phyloP scores from a whole-genome alignment of 2,113 vertebrate species.

The Ciconia stormi region DNA sequence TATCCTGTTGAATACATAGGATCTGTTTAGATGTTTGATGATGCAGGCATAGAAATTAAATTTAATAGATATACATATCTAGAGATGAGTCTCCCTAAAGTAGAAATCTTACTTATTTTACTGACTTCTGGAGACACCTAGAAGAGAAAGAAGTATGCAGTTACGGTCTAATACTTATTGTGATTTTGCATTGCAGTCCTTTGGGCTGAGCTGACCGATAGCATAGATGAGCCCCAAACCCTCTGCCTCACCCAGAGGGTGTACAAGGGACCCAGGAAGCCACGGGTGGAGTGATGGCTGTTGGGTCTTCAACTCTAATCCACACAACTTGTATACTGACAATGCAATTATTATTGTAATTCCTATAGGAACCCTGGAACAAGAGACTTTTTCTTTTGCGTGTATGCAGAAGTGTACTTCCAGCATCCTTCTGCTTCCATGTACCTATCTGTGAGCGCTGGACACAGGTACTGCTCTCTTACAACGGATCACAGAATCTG shows the following conservation, averaged over 20 bases:
- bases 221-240: not conserved
- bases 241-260: not conserved
- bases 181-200: not conserved
- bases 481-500: not conserved
- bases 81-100: not conserved
- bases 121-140: not conserved
- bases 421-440: not conserved
- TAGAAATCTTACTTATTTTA: not conserved
- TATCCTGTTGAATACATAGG: not conserved
- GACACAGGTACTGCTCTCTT: not conserved
- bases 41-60: not conserved
- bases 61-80: not conserved
- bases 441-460: accelerated
- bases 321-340: not conserved
- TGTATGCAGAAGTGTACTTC: not conserved
- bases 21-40: not conserved
- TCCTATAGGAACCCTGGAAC: not conserved
- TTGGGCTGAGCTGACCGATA: not conserved
- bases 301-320: not conserved
- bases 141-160: not conserved
- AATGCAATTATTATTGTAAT: not conserved
- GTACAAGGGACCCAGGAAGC: not conserved
- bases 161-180: not conserved
- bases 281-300: not conserved
- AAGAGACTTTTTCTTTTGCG: not conserved